Percentiles rank a stretch among this genome's conserved stretches.
Evolutionary conservation across 37 sponge, comb jelly and placozoan genomes (phyloP).

Genomic region (Axinella damicornis): DNA sequence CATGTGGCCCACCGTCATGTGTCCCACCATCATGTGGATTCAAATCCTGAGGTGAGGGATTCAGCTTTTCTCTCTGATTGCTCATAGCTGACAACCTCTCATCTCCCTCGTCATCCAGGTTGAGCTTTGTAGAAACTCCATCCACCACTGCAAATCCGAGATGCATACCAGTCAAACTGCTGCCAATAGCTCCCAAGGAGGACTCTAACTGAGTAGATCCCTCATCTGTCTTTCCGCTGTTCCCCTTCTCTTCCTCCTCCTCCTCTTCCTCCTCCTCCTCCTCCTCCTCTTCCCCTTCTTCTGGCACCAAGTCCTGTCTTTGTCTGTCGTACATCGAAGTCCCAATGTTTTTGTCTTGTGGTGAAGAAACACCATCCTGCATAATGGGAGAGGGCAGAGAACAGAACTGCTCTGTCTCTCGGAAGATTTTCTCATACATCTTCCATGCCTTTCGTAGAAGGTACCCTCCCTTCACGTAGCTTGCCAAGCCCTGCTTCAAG

Average conservation of each 20-base stretch:
- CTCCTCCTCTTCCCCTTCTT: not conserved
- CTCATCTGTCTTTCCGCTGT: slow-evolving; percentile 13
- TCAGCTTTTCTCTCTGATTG: not conserved
- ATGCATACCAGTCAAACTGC: slow-evolving; percentile 8
- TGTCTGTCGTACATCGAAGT: slow-evolving; percentile 60
- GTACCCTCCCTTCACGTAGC: slow-evolving; percentile 94
- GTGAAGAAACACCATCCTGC: slow-evolving; percentile 2
- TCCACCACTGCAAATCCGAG: slow-evolving; percentile 7
- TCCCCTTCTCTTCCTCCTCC: slow-evolving; percentile 7
- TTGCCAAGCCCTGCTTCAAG: slow-evolving; percentile 76
- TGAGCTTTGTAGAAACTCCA: not conserved
- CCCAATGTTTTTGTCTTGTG: slow-evolving; percentile 56
- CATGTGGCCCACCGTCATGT: too few relatives aligned
- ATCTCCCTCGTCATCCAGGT: not conserved
- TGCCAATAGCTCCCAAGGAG: not conserved
- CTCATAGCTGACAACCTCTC: not conserved
- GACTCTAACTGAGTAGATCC: not conserved
- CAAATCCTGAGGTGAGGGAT: too few relatives aligned
- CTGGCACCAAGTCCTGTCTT: not conserved
- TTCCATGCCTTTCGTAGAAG: slow-evolving; percentile 91
- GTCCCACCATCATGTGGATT: too few relatives aligned
- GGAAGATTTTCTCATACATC: slow-evolving; percentile 75
- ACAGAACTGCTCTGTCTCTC: slow-evolving; percentile 77
- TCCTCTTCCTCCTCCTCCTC: slow-evolving; percentile 26
- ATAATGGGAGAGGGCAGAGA: slow-evolving; percentile 63